phyloP scores from a whole-genome alignment of 2,797 vertebrate genomes.

The Xyrichtys novacula region DNA sequence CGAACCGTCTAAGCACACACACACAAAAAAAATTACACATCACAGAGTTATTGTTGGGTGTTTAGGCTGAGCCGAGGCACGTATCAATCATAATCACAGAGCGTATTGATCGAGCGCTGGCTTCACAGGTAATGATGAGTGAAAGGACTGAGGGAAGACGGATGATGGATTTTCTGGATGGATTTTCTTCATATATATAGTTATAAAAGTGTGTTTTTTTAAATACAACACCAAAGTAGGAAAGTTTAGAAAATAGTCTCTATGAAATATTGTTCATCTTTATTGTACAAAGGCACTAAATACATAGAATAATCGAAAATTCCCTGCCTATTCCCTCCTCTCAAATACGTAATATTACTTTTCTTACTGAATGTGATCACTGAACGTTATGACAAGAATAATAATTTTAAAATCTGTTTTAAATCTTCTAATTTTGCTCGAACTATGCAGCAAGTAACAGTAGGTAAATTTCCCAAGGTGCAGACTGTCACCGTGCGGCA shows the following conservation, averaged over 20 bases:
- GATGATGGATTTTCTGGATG: slow-evolving; percentile 20
- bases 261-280: slow-evolving; percentile 8
- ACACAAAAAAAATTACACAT: neutral
- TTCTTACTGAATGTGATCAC: slow-evolving; percentile 14
- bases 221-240: slow-evolving; percentile 1
- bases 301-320: slow-evolving; percentile 2
- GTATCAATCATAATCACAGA: slow-evolving; percentile 45
- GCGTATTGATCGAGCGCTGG: slow-evolving; percentile 39
- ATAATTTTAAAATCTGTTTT: slow-evolving; percentile 8
- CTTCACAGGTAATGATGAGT: slow-evolving; percentile 54
- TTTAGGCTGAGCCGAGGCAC: slow-evolving; percentile 23
- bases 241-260: slow-evolving; percentile 5
- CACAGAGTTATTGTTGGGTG: slow-evolving; percentile 36
- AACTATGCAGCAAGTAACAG: slow-evolving; percentile 24
- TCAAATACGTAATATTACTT: neutral
- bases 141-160: slow-evolving; percentile 15
- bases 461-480: slow-evolving; percentile 25
- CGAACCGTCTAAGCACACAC: slow-evolving; percentile 6
- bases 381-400: slow-evolving; percentile 36
- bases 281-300: slow-evolving; percentile 7
- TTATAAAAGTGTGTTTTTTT: slow-evolving; percentile 4
- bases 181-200: slow-evolving; percentile 17
- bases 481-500: slow-evolving; percentile 20
- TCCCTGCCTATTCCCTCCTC: slow-evolving; percentile 4
- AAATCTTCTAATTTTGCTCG: slow-evolving; percentile 3